phyloP scores from a whole-genome alignment of 2,888 invertebrate species.

The Iphiclides podalirius region DNA sequence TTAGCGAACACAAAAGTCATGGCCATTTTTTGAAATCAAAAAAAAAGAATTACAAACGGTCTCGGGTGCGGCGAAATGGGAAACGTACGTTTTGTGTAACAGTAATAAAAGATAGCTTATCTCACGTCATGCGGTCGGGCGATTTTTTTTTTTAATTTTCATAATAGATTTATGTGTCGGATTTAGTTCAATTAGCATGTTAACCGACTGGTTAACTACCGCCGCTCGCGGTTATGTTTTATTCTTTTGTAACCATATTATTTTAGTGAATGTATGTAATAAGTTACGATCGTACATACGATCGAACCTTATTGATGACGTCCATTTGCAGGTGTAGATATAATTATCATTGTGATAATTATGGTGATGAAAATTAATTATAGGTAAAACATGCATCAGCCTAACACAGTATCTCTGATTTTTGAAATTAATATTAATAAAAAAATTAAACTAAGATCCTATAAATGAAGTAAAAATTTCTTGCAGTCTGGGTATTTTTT shows the following conservation, averaged over 20 bases:
- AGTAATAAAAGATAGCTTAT: slow-evolving; percentile 28
- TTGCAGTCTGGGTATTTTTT: too few relatives aligned
- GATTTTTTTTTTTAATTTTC: slow-evolving; percentile 31
- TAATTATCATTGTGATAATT: too few relatives aligned
- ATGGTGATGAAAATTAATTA: too few relatives aligned
- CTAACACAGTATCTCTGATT: too few relatives aligned
- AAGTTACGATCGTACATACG: too few relatives aligned
- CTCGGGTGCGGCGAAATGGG: slow-evolving; percentile 24
- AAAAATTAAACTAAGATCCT: too few relatives aligned
- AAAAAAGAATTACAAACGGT: not conserved
- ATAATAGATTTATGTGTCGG: slow-evolving; percentile 36
- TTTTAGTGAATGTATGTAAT: too few relatives aligned
- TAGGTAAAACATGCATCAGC: too few relatives aligned
- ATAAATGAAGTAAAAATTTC: too few relatives aligned
- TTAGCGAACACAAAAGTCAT: slow-evolving; percentile 42
- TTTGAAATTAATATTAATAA: too few relatives aligned
- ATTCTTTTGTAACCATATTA: slow-evolving; percentile 10
- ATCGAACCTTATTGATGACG: too few relatives aligned
- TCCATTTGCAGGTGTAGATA: too few relatives aligned
- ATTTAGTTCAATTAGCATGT: slow-evolving; percentile 34
- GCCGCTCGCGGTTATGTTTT: slow-evolving; percentile 43
- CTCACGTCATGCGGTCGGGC: slow-evolving; percentile 26
- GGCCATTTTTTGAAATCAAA: slow-evolving; percentile 10
- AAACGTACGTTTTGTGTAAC: slow-evolving; percentile 19
- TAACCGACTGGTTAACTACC: slow-evolving; percentile 39